A percentile compares a stretch with the other conserved stretches of the same genome.
These are phyloP conservation scores for Triplophysa siluroides DNA, from an alignment of 2,113 vertebrate genomes.

Conservation along the genomic window DNA sequence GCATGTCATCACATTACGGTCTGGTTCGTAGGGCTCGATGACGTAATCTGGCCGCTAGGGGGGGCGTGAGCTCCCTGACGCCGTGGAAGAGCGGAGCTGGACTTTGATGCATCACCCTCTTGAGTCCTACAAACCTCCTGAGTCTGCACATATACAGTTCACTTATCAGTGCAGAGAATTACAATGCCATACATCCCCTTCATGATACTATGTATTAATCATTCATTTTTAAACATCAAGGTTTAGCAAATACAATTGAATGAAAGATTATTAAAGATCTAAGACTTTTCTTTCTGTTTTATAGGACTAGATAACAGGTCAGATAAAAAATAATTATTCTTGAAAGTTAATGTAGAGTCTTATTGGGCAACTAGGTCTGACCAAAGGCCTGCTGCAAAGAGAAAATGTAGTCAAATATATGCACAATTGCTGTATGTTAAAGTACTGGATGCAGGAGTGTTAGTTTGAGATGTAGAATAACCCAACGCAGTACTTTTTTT, in stretches of 20 bases:
- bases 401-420: too few relatives aligned
- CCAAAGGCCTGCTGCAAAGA: too few relatives aligned
- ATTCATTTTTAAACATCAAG: neutral
- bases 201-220: neutral
- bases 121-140: neutral
- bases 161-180: neutral
- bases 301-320: too few relatives aligned
- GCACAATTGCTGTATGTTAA: too few relatives aligned
- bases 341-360: too few relatives aligned
- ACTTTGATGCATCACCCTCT: slow-evolving; percentile 24
- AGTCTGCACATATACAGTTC: neutral
- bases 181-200: neutral
- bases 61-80: slow-evolving; percentile 3
- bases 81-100: slow-evolving; percentile 9
- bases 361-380: too few relatives aligned
- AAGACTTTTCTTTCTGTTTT: too few relatives aligned
- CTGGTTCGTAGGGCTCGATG: neutral
- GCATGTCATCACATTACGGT: neutral
- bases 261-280: too few relatives aligned
- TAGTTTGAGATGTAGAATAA: too few relatives aligned
- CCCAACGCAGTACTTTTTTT: too few relatives aligned
- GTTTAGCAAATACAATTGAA: neutral
- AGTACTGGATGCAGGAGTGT: too few relatives aligned
- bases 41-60: neutral
- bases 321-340: too few relatives aligned